Percentiles rank a stretch among this genome's conserved stretches.
These are phyloP conservation scores for Reticulitermes lucifugus DNA, from an alignment of 2,888 invertebrate species.

Conservation along the genomic window DNA sequence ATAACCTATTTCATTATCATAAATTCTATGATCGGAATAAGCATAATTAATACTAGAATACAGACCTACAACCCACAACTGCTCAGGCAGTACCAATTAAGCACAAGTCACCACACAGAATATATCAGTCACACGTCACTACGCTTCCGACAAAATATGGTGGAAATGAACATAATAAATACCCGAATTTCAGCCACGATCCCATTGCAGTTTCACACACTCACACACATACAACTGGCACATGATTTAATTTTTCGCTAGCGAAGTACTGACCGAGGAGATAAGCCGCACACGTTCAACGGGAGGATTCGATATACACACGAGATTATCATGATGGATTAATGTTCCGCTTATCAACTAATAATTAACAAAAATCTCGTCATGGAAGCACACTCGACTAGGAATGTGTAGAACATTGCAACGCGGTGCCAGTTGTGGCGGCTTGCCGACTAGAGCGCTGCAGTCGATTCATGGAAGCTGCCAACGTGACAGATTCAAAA, in stretches of 20 bases:
- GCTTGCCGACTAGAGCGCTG: conserved; percentile 15
- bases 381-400: neutral
- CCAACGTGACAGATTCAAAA: neutral
- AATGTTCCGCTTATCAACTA: neutral
- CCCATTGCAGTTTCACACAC: conserved; percentile 3
- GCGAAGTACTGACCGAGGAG: neutral
- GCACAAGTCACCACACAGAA: neutral
- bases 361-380: neutral
- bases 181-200: neutral
- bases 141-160: too few relatives aligned
- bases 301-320: neutral
- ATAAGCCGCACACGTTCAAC: neutral
- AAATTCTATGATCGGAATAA: neutral
- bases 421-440: conserved; percentile 30
- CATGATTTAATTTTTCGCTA: conserved; percentile 7
- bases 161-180: neutral
- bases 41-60: neutral
- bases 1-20: neutral
- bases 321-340: conserved; percentile 1
- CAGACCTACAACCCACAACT: neutral
- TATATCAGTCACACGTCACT: neutral
- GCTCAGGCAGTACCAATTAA: neutral
- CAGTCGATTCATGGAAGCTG: neutral
- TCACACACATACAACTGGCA: neutral
- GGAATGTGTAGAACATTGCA: conserved; percentile 13